These are phyloP conservation scores for Nannoperca obscura DNA, from an alignment of 2,797 vertebrate genomes.

Conservation along the genomic window DNA sequence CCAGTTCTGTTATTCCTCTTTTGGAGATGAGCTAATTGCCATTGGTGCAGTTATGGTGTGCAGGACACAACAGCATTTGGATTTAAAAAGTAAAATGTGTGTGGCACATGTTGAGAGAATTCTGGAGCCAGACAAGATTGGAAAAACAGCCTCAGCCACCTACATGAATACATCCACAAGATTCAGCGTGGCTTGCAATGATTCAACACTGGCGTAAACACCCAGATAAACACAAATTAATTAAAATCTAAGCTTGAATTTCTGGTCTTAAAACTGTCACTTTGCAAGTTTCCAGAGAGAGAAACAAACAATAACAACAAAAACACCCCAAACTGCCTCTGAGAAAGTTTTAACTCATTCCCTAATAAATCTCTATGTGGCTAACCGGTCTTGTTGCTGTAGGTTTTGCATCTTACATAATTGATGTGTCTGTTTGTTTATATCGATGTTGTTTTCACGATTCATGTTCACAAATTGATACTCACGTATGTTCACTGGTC, in stretches of 20 bases:
- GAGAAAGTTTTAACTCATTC: conserved; percentile 47
- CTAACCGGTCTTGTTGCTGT: background rate
- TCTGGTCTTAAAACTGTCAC: conserved; percentile 54
- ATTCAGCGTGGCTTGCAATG: conserved; percentile 52
- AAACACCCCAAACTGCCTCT: conserved; percentile 48
- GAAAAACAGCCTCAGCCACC: conserved; percentile 53
- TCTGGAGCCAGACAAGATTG: conserved; percentile 46
- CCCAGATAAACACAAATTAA: conserved; percentile 70
- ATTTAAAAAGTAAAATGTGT: conserved; percentile 73
- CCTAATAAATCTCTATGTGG: conserved; percentile 50
- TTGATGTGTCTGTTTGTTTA: conserved; percentile 29
- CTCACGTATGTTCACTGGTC: background rate
- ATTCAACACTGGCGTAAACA: conserved; percentile 57
- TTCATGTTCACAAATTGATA: conserved; percentile 36
- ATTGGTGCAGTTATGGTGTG: conserved; percentile 66
- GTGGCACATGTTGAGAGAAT: conserved; percentile 76
- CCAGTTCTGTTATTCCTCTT: conserved; percentile 73
- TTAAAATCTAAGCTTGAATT: conserved; percentile 58
- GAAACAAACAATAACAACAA: conserved; percentile 58
- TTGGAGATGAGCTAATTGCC: conserved; percentile 78
- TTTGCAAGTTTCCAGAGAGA: conserved; percentile 47
- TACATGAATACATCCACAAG: conserved; percentile 50
- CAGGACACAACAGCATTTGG: conserved; percentile 58
- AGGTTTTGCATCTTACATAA: conserved; percentile 23
- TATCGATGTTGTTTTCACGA: conserved; percentile 38